Evolutionary conservation across 2,888 invertebrate species (phyloP).

Genomic region (Chymomyza fuscimana): DNA sequence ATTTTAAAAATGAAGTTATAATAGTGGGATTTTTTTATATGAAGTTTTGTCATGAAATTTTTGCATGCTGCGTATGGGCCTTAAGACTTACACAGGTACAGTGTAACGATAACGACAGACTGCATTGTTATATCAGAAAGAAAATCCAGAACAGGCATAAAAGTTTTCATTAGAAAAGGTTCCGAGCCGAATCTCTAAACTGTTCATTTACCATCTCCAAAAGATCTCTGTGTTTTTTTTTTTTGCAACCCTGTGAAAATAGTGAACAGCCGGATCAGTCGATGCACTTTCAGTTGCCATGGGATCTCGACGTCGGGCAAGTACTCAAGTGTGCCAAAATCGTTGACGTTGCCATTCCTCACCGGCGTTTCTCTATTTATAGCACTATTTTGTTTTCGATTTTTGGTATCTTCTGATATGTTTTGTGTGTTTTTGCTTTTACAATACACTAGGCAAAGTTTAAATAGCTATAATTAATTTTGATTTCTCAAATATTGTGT

Average conservation of each 20-base stretch:
- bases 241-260: neutral
- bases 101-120: too few species aligned
- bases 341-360: slow-evolving; percentile 34
- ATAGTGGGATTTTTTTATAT: too few species aligned
- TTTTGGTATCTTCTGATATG: slow-evolving; percentile 27
- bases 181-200: too few species aligned
- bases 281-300: neutral
- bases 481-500: slow-evolving; percentile 34
- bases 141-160: too few species aligned
- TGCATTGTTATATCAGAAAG: too few species aligned
- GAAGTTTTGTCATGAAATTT: too few species aligned
- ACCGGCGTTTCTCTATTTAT: slow-evolving; percentile 18
- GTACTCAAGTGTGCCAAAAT: slow-evolving; percentile 50
- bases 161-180: too few species aligned
- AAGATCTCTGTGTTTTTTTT: neutral
- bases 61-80: too few species aligned
- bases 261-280: neutral
- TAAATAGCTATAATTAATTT: slow-evolving; percentile 58
- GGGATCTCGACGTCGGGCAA: neutral
- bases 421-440: neutral
- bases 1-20: too few species aligned
- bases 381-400: slow-evolving; percentile 29
- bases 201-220: too few species aligned
- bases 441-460: slow-evolving; percentile 42
- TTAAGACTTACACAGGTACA: too few species aligned